Evolutionary conservation across 2,888 invertebrate species (phyloP), one percentile per base, ranked within the genome.

Genomic region (Patella caerulea): DNA sequence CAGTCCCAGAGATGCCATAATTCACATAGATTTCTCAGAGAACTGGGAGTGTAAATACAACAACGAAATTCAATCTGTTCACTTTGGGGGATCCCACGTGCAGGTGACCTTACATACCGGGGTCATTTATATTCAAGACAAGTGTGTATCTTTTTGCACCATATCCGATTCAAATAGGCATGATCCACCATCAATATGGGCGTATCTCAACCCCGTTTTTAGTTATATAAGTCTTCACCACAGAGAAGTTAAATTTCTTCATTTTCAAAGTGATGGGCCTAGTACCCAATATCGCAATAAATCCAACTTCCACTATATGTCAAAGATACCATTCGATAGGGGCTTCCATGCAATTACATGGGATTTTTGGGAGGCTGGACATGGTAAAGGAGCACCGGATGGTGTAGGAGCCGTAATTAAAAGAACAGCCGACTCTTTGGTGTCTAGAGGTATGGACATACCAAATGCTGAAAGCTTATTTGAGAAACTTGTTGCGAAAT

Each of bases 271-370:
- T 78, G 91, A 92, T 82, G 88, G 90, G 7, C 91, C 92, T 4
- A 84, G 85, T 0, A 90, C 88, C 7, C 90, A 91, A 78, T 90
- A 91, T 77, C 76, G 89, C 19, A 89, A 92, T 78, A 90, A 91
- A 84, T 83, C 81, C 0, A 91, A 91, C 86, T 91, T 92, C 83
- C 82, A 77, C 56, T 69, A 83, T 15, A 54, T 82, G 59, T 71
- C 77, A 17, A 80, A 71, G 7, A 73, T 73, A 45, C 77, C 80
- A 3, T 77, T 79, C 55, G 78, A 81, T 17, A 34, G 88, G 83
- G 84, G 83, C 88, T 71, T 77, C 81, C 81, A 74, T 73, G 85
- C 45, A 34, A 78, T 84, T 24, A 85, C 84, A 15, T 90, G 87
- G 89, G 88, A 89, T 76, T 91, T 82, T 82, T 85, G 84, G 59